Conservation (phyloP, 2,113 vertebrate genomes). For the Otolemur garnettii region DNA sequence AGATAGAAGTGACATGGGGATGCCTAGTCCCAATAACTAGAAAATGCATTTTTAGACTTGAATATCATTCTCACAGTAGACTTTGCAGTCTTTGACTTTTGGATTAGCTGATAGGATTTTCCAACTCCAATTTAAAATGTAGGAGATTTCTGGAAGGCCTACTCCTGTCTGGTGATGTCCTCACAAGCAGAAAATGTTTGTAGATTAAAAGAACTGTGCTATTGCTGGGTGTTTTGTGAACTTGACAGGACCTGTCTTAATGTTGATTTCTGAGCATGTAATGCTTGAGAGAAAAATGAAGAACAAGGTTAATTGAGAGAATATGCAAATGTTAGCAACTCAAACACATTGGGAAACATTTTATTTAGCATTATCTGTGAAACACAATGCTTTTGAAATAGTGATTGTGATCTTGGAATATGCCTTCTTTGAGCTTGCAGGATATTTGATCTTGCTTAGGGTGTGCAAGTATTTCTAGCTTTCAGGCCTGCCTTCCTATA, state of each 20-base stretch:
- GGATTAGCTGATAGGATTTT: background rate
- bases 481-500: constrained; percentile 47
- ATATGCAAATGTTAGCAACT: constrained; percentile 55
- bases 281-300: constrained; percentile 38
- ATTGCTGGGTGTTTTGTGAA: background rate
- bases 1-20: background rate
- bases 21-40: background rate
- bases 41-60: constrained; percentile 4
- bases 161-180: background rate
- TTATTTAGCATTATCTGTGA: constrained; percentile 70
- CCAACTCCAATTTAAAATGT: background rate
- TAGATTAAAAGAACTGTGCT: background rate
- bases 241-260: background rate
- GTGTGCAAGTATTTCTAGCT: constrained; percentile 44
- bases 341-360: constrained; percentile 55
- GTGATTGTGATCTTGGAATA: constrained; percentile 58
- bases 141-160: constrained; percentile 25
- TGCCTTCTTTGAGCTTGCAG: constrained; percentile 56
- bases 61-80: background rate
- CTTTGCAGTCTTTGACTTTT: background rate
- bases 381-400: constrained; percentile 25
- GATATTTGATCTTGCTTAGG: constrained; percentile 67
- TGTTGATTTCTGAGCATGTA: background rate
- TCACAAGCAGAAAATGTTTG: constrained; percentile 16
- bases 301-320: constrained; percentile 48